Conservation (phyloP, 2,888 invertebrate species). For the Thyatira batis region DNA sequence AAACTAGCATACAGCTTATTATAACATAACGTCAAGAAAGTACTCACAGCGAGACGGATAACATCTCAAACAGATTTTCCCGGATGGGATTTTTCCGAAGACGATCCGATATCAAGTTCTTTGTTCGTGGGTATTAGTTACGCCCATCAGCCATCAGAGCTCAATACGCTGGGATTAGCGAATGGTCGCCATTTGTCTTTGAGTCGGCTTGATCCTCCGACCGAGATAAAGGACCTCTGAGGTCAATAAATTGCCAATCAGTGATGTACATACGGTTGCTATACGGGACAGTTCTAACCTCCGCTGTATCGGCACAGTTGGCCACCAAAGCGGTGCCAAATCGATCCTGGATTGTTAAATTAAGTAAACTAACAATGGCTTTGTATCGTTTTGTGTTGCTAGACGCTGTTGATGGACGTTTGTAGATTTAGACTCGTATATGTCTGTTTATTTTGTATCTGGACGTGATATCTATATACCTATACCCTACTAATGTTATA, state of each 20-base stretch:
- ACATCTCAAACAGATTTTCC: neutral
- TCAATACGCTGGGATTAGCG: constrained; percentile 46
- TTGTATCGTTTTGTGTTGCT: neutral
- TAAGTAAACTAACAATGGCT: neutral
- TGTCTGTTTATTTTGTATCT: neutral
- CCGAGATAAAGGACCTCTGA: constrained; percentile 35
- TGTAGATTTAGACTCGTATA: neutral
- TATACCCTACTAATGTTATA: too few relatives aligned
- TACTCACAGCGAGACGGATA: neutral
- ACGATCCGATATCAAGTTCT: constrained; percentile 11
- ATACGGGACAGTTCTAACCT: neutral
- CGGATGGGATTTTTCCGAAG: neutral
- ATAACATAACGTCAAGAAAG: neutral
- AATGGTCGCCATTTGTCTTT: constrained; percentile 49
- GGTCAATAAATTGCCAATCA: constrained; percentile 49
- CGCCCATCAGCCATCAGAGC: constrained; percentile 31
- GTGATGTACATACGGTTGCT: constrained; percentile 10
- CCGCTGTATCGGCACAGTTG: neutral
- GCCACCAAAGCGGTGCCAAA: neutral
- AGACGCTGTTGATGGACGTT: neutral
- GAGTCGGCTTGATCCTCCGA: constrained; percentile 36
- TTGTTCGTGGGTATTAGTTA: constrained; percentile 31
- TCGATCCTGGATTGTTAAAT: neutral
- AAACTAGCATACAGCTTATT: too few relatives aligned
- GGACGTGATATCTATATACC: too few relatives aligned